A percentile compares a stretch with the other conserved stretches of the same genome.
Evolutionary conservation across 2,113 vertebrate genomes (phyloP).

Genomic region (Gila orcuttii): DNA sequence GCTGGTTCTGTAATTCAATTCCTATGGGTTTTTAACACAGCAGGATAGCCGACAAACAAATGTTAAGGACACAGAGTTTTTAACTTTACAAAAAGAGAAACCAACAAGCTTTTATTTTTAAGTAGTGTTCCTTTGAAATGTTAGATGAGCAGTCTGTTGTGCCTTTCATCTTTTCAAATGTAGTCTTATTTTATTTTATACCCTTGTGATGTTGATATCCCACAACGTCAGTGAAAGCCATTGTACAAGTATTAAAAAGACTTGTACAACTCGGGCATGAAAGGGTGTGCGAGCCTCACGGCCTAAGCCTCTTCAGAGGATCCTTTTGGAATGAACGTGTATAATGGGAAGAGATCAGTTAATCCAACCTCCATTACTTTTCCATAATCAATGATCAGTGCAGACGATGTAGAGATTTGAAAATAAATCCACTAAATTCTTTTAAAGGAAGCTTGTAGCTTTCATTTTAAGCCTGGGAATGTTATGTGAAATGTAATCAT

Average conservation of each 20-base stretch:
- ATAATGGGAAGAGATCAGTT: constrained; percentile 9
- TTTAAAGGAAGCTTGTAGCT: constrained; percentile 34
- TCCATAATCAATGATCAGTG: constrained; percentile 22
- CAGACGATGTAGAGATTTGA: constrained; percentile 28
- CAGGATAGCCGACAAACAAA: constrained; percentile 44
- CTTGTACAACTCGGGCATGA: neutral
- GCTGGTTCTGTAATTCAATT: constrained; percentile 45
- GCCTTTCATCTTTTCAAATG: constrained; percentile 17
- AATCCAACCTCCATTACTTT: constrained; percentile 8
- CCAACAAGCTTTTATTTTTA: constrained; percentile 8
- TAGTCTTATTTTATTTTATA: constrained; percentile 10
- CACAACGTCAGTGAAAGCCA: neutral
- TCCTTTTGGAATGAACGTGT: constrained; percentile 7
- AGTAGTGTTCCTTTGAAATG: constrained; percentile 18
- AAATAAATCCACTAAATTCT: constrained; percentile 25
- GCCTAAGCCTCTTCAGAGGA: neutral
- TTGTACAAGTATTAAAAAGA: neutral
- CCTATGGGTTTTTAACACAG: constrained; percentile 35
- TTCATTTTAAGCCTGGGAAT: constrained; percentile 31
- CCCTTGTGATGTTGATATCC: constrained; percentile 4
- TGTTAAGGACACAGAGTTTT: constrained; percentile 33
- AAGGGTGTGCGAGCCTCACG: neutral
- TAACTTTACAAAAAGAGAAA: constrained; percentile 21
- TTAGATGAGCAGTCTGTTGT: neutral
- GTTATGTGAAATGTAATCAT: constrained; percentile 30